Evolutionary conservation across 2,888 invertebrate genomes (phyloP), one percentile per base, ranked within the genome.

Genomic region (Dryocosmus kuriphilus): DNA sequence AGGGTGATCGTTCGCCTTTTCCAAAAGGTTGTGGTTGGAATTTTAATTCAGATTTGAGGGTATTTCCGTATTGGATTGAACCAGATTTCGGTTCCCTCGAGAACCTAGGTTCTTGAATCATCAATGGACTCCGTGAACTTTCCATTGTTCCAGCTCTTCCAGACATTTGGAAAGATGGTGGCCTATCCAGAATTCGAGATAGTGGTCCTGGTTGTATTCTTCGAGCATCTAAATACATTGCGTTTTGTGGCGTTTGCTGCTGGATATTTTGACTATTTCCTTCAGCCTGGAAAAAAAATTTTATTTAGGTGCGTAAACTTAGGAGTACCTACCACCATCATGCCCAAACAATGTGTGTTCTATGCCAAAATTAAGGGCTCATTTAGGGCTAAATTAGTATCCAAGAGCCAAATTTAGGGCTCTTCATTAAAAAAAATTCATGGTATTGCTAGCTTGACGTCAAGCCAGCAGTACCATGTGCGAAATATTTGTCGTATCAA

Each of bases 131-230:
- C 46, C 46, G 19, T 19, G 60, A 60, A 24, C 3, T 60, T 16
- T 60, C 27, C 60, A 16, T 27, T 27, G 27, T 60, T 60, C 16
- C 60, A 14, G 60, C 4, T 60, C 22, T 5, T 27, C 60, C 60
- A 60, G 24, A 60, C 16, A 60, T 60, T 60, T 60, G 60, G 3
- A 7, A 60, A 60, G 60, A 16, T 6, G 24, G 8, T 60, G 24
- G 60, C 24, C 14, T 60, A 27, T 60, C 60, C 27, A 27, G 60
- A 14, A 60, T 60, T 60, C 60, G 60, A 60, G 60, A 60, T 27
- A 60, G 1, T 2, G 60, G 60, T 16, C 60, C 60, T 27, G 60
- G 60, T 14, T 60, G 60, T 27, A 60, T 0, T 27, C 16, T 24
- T 60, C 60, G 24, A 24, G 6, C 1, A 27, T 60, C 60, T 8